These are phyloP conservation scores for Drosophila putrida DNA, from an alignment of 2,888 invertebrate genomes.

Conservation along the genomic window DNA sequence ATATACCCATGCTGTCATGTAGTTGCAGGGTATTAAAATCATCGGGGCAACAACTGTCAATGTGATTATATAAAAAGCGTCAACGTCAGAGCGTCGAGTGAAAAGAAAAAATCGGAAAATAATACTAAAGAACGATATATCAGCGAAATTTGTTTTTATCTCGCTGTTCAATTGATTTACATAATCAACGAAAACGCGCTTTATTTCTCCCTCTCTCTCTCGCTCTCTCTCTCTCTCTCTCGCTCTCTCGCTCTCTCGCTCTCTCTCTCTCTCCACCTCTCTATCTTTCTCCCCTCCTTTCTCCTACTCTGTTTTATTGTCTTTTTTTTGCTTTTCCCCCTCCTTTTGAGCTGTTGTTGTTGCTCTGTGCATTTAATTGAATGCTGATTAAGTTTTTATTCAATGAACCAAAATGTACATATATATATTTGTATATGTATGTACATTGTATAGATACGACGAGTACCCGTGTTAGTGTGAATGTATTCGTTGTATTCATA, in stretches of 20 bases:
- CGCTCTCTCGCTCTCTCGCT: background rate
- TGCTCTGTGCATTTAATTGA: constrained; percentile 73
- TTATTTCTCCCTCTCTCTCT: constrained; percentile 12
- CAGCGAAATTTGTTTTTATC: constrained; percentile 71
- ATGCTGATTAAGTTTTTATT: constrained; percentile 79
- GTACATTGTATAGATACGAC: constrained; percentile 13
- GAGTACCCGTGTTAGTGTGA: background rate
- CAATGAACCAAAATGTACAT: constrained; percentile 69
- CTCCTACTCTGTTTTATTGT: background rate
- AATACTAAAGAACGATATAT: constrained; percentile 68
- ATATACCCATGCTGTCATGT: background rate
- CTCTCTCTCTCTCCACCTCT: background rate
- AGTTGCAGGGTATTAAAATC: constrained; percentile 18
- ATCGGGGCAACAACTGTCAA: constrained; percentile 20
- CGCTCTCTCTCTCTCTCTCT: background rate
- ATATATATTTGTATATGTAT: constrained; percentile 19
- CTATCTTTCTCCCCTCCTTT: too few relatives aligned
- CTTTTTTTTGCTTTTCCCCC: background rate
- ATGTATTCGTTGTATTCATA: constrained; percentile 32
- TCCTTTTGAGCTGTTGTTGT: constrained; percentile 10
- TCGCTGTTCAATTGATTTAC: constrained; percentile 73
- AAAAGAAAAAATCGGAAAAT: constrained; percentile 47
- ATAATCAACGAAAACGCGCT: constrained; percentile 73
- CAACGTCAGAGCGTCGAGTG: constrained; percentile 12
- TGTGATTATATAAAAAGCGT: constrained; percentile 42